Evolutionary conservation across 2,113 vertebrate species (phyloP), one percentile per base, ranked within the genome.

Genomic region (Podocnemis expansa): DNA sequence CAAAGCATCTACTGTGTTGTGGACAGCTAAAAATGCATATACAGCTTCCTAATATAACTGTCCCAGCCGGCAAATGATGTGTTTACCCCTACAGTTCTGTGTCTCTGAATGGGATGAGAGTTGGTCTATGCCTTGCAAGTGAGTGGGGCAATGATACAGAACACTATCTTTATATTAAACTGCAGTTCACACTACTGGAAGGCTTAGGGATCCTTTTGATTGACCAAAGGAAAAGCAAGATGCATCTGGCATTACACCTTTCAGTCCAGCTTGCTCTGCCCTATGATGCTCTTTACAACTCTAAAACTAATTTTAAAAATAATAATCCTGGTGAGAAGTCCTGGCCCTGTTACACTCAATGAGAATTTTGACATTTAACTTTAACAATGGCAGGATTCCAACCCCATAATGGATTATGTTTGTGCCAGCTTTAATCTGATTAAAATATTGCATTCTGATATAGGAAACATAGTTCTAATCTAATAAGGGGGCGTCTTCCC

Each of bases 361-460:
- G 8, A 0, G 0, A 73, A 14, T n/a, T 58, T 78, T 70, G 80
- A 83, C 67, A 70, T 41, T 47, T 5, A 70, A 38, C 25, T 41
- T 82, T 70, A 88, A 58, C 21, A 10, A 29, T 52, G 76, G 25
- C 16, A 38, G 88, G 17, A 27, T 83, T 95, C 85, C 60, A 52
- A 75, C 9, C 0, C 0, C 5, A 1, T 51, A 34, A 11, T n/a
- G 31, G 22, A 58, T 24, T 25, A 4, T 19, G 10, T 45, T 85
- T 83, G 56, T 10, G 5, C 45, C 8, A 85, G 7, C 21, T 76
- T 83, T 81, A 5, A 60, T 89, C 38, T 81, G 38, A 75, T 34
- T 12, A 60, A 3, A 29, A 63, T 25, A 14, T 31, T 87, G 24
- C 47, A 45, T 38, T 81, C 38, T 70, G 58, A 43, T 22, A 13